Percentiles rank a stretch among this genome's conserved stretches.
Evolutionary conservation across 2,888 invertebrate genomes (phyloP).

Genomic region (Pyrrhosoma nymphula): DNA sequence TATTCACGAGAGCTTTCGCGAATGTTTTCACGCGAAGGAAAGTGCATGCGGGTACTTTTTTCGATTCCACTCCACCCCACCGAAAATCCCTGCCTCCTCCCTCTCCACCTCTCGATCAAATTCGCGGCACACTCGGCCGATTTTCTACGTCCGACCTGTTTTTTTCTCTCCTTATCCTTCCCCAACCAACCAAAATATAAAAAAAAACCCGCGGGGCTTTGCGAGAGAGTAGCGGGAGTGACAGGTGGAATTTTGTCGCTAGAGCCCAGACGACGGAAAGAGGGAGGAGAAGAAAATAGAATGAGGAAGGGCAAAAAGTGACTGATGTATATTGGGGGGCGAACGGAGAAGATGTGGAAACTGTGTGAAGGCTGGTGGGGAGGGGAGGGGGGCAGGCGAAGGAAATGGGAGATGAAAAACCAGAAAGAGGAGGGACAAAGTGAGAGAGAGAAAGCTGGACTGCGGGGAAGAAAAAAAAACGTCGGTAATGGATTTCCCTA

Average conservation of each 20-base stretch:
- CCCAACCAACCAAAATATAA: too few relatives aligned
- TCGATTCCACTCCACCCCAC: too few relatives aligned
- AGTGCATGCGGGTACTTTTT: too few relatives aligned
- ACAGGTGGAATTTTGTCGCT: background rate
- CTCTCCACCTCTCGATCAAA: background rate
- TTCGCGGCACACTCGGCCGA: background rate
- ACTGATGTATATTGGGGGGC: background rate
- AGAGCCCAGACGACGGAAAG: background rate
- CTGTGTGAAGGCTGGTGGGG: background rate
- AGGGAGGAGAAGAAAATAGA: background rate
- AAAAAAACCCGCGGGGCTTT: background rate
- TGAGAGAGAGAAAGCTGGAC: background rate
- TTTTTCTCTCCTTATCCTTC: background rate
- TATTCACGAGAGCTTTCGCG: too few relatives aligned
- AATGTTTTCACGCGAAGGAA: too few relatives aligned
- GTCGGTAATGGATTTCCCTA: conserved; percentile 20
- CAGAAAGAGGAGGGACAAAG: background rate
- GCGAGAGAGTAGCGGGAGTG: background rate
- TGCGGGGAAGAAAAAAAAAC: background rate
- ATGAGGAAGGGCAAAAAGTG: background rate
- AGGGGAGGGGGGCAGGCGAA: background rate
- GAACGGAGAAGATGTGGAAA: background rate
- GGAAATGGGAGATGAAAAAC: background rate
- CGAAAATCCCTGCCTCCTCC: background rate
- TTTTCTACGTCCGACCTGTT: background rate